Evolutionary conservation across 2,888 invertebrate genomes (phyloP).

Genomic region (Urechis unicinctus): DNA sequence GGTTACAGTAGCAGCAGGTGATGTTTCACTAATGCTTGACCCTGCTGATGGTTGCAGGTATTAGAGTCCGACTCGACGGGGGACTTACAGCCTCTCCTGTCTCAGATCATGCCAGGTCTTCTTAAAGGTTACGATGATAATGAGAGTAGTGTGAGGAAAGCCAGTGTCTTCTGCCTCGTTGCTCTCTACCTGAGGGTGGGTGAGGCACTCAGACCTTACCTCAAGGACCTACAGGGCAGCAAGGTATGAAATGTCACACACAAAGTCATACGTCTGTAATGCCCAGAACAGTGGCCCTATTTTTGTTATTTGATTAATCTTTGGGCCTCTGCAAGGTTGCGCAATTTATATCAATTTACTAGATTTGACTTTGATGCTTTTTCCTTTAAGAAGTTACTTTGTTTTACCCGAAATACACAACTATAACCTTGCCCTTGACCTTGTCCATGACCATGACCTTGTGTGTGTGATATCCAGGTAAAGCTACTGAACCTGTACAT

Average conservation of each 20-base stretch:
- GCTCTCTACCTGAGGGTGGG: conserved; percentile 84
- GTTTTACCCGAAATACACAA: too few species aligned
- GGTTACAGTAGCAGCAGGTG: too few species aligned
- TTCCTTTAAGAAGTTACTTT: too few species aligned
- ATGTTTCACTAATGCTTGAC: too few species aligned
- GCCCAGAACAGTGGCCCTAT: background rate
- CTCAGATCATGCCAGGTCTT: conserved; percentile 79
- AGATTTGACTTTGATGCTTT: too few species aligned
- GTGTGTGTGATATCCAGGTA: conserved; percentile 35
- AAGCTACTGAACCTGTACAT: conserved; percentile 76
- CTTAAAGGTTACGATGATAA: conserved; percentile 85
- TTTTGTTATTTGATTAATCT: background rate
- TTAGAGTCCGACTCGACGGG: too few species aligned
- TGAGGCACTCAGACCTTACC: conserved; percentile 69
- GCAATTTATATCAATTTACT: too few species aligned
- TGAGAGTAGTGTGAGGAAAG: conserved; percentile 89
- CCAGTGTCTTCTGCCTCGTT: conserved; percentile 95
- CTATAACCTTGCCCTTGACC: too few species aligned
- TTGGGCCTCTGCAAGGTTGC: too few species aligned
- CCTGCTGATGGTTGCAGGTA: too few species aligned
- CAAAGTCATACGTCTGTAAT: background rate
- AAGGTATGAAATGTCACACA: conserved; percentile 57
- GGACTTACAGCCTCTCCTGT: conserved; percentile 55
- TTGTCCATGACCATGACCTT: background rate
- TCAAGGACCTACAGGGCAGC: conserved; percentile 76